Percentiles rank a stretch among this genome's conserved stretches.
Conservation (phyloP, 2,113 vertebrate species). For the Anhinga rufa region DNA sequence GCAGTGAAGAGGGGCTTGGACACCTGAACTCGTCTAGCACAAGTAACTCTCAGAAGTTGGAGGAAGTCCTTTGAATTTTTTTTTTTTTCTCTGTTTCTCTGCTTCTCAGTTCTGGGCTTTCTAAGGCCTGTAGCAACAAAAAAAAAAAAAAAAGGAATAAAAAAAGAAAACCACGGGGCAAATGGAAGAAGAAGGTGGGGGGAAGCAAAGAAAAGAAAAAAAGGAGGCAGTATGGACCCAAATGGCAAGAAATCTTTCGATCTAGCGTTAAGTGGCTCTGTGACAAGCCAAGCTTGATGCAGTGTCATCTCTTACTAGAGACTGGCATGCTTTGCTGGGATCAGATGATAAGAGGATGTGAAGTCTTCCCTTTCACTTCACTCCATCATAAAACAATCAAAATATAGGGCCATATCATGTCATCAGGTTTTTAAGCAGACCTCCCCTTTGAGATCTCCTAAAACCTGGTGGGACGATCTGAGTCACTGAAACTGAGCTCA, state of each 20-base stretch:
- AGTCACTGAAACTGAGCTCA: constrained; percentile 17
- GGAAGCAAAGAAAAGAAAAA: neutral
- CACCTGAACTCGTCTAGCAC: neutral
- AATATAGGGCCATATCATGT: neutral
- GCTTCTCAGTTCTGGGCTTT: neutral
- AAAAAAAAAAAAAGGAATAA: neutral
- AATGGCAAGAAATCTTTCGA: constrained; percentile 25
- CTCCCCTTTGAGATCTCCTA: constrained; percentile 1
- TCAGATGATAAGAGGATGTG: neutral
- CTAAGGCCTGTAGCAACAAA: constrained; percentile 44
- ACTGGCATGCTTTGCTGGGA: neutral
- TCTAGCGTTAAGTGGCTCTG: neutral
- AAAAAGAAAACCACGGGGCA: neutral
- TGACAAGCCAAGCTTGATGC: neutral
- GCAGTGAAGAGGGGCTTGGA: neutral
- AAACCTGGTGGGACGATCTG: neutral
- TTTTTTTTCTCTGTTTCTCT: neutral
- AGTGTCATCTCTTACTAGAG: neutral
- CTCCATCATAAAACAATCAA: constrained; percentile 44
- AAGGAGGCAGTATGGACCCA: constrained; percentile 19
- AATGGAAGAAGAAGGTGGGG: neutral
- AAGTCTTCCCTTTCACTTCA: constrained; percentile 17
- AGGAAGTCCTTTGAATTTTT: neutral
- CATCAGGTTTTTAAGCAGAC: neutral
- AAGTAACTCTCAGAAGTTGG: constrained; percentile 40